Percentiles rank a stretch among this genome's conserved stretches.
Evolutionary conservation across 2,797 vertebrate species (phyloP).

Genomic region (Rhabdophis nuchalis): DNA sequence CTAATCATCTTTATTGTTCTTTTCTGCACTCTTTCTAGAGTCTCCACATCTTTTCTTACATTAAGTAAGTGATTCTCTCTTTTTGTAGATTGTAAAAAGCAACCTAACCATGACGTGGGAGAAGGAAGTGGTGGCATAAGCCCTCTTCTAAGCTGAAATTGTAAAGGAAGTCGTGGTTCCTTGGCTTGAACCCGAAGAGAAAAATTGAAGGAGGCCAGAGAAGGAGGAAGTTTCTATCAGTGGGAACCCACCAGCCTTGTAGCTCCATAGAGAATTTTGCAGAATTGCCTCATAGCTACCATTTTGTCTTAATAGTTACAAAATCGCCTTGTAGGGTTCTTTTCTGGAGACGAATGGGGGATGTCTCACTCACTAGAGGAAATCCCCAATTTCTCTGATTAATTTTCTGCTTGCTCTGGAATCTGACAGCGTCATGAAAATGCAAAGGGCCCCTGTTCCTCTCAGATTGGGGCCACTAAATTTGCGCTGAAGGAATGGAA

Average conservation of each 20-base stretch:
- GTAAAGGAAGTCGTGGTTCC: not conserved
- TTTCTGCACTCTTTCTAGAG: too few species aligned
- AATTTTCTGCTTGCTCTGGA: not conserved
- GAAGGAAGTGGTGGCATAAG: not conserved
- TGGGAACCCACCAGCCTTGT: not conserved
- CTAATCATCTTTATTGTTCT: too few species aligned
- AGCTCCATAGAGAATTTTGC: not conserved
- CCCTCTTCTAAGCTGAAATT: not conserved
- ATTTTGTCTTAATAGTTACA: not conserved
- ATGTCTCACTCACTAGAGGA: not conserved
- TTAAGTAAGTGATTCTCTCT: not conserved
- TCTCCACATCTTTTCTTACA: too few species aligned
- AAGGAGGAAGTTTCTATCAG: not conserved
- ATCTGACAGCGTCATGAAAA: not conserved
- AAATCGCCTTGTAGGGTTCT: not conserved
- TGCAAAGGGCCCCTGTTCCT: not conserved
- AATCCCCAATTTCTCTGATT: not conserved
- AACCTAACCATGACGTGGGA: not conserved
- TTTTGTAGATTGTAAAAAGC: not conserved
- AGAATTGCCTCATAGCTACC: not conserved
- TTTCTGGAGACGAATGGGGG: not conserved
- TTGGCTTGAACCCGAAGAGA: not conserved
- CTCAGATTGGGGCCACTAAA: not conserved
- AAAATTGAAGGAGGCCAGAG: not conserved
- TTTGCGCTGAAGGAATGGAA: not conserved